A percentile compares a stretch with the other conserved stretches of the same genome.
These are phyloP conservation scores for Apodemia duryi DNA, from an alignment of 2,888 invertebrate genomes.

Conservation along the genomic window DNA sequence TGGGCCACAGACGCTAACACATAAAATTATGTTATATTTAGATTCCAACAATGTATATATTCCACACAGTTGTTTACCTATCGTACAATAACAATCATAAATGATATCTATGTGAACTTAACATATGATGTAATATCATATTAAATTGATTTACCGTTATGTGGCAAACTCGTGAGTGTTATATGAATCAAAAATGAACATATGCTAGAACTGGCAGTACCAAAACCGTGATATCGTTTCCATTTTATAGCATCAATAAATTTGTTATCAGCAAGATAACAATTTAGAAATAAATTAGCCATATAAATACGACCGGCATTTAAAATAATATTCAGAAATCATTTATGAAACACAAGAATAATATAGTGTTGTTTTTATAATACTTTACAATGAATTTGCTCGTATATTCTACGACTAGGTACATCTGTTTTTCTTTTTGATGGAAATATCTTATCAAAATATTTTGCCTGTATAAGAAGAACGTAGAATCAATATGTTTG, in stretches of 20 bases:
- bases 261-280: constrained; percentile 3
- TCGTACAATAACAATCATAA: constrained; percentile 7
- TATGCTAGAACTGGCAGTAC: not conserved
- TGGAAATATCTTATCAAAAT: no score
- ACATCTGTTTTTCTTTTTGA: no score
- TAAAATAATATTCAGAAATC: no score
- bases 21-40: constrained; percentile 16
- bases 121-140: constrained; percentile 13
- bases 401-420: no score
- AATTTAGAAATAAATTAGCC: no score
- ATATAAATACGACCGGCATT: no score
- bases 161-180: not conserved
- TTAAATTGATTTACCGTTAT: constrained; percentile 4
- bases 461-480: not conserved
- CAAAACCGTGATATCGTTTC: not conserved
- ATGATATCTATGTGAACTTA: constrained; percentile 3
- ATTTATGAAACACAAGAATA: no score
- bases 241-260: constrained; percentile 4
- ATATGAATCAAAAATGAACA: constrained; percentile 10
- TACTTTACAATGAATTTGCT: no score
- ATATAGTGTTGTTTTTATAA: no score
- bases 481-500: constrained; percentile 13
- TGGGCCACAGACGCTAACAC: constrained; percentile 5
- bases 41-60: constrained; percentile 5
- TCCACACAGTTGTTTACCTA: constrained; percentile 13